phyloP scores from a whole-genome alignment of 2,888 invertebrate genomes.

The Nezara viridula region DNA sequence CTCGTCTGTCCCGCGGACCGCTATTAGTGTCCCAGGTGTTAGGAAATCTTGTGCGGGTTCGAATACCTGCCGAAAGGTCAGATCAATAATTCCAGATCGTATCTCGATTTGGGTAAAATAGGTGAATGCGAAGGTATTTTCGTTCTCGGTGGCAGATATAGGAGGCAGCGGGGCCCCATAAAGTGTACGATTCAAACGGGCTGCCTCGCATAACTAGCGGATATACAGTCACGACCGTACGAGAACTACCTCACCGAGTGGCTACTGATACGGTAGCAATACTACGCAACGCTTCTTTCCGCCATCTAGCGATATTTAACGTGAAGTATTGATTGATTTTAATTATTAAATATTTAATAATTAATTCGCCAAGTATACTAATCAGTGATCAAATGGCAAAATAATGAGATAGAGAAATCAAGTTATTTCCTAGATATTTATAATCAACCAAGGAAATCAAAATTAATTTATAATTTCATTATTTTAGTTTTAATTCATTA shows the following conservation, averaged over 20 bases:
- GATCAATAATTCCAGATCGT: not conserved
- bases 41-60: not conserved
- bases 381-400: too few species aligned
- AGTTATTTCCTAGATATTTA: too few species aligned
- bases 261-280: not conserved
- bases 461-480: too few species aligned
- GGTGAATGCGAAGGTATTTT: conserved; percentile 11
- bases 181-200: not conserved
- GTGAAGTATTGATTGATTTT: too few species aligned
- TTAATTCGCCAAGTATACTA: too few species aligned
- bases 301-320: not conserved
- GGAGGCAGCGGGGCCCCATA: not conserved
- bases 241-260: not conserved
- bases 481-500: too few species aligned
- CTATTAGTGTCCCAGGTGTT: not conserved
- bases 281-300: not conserved
- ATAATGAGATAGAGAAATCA: too few species aligned
- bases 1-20: not conserved
- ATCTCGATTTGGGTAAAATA: conserved; percentile 23
- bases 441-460: too few species aligned
- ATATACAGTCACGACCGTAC: not conserved
- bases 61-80: not conserved
- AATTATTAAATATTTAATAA: too few species aligned
- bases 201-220: not conserved
- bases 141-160: not conserved